Conservation (phyloP, 2,113 vertebrate species). For the Tauraco erythrolophus region DNA sequence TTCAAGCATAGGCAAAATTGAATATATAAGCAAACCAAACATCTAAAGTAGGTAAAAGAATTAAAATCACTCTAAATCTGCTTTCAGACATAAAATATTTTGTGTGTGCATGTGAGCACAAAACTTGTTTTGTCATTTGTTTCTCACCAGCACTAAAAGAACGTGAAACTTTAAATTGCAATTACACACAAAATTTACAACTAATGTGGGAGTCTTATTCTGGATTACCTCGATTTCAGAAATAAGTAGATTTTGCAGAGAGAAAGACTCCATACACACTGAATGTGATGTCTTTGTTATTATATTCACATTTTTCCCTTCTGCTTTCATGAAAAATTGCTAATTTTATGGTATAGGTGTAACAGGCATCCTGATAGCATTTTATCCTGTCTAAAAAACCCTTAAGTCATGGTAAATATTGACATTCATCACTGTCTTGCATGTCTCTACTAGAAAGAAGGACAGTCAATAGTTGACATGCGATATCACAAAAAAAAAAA, state of each 20-base stretch:
- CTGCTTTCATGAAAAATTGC: background rate
- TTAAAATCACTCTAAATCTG: background rate
- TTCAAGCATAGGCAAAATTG: background rate
- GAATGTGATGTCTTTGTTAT: background rate
- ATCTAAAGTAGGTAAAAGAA: background rate
- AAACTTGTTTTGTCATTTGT: background rate
- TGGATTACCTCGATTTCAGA: background rate
- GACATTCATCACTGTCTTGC: background rate
- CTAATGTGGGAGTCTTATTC: background rate
- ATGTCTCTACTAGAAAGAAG: background rate
- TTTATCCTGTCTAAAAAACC: background rate
- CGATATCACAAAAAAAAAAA: background rate
- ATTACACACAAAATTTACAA: background rate
- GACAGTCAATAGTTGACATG: background rate
- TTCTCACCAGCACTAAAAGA: background rate
- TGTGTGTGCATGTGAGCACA: background rate
- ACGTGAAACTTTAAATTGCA: background rate
- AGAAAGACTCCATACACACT: background rate
- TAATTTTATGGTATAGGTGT: background rate
- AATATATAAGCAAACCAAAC: background rate
- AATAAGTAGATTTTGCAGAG: background rate
- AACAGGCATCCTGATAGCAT: background rate
- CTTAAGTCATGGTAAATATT: background rate
- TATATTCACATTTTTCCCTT: background rate
- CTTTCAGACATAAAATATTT: background rate